Evolutionary conservation across 2,113 vertebrate genomes (phyloP), one percentile per base, ranked within the genome.

Genomic region (Barbus barbus): DNA sequence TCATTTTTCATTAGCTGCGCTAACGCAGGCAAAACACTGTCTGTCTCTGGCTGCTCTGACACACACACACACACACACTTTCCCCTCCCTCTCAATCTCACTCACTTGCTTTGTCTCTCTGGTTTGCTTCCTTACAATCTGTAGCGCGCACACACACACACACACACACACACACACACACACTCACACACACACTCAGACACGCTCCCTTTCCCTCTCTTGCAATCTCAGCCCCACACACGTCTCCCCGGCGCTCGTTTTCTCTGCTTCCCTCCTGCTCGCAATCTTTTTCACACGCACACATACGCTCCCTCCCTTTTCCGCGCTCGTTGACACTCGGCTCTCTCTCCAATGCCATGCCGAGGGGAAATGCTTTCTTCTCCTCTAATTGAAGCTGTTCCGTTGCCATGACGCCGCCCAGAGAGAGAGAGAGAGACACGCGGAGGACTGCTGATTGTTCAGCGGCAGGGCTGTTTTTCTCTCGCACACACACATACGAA

Each of bases 381-480:
- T 89, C 87, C 88, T 88, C 84, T 91, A 90, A 91, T 89, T 88
- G 85, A 90, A 86, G 88, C 88, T 88, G 88, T 89, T 89, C 87
- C 74, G 89, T 90, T 91, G 88, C 90, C 89, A 90, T 90, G 88
- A 88, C 86, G 89, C 86, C 87, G 83, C 88, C 88, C 84, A 80
- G 71, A 85, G 82, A 87, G 89, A 58, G 83, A 83, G 83, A 78
- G 89, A 58, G 83, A 83, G 83, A 78, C 41, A 65, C 38, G 60
- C 58, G 53, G 72, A 83, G 83, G 78, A 75, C 85, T 84, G 88
- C 84, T 89, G 85, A 87, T 89, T 89, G 88, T 89, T 88, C 88
- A 69, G 69, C 83, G 83, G 76, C 86, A 83, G 81, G 65, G 73
- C 83, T 72, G 84, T 81, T 83, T 80, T 83, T 71, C 72, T 53